Conservation (phyloP, 2,113 vertebrate species). For the Pangasianodon gigas region DNA sequence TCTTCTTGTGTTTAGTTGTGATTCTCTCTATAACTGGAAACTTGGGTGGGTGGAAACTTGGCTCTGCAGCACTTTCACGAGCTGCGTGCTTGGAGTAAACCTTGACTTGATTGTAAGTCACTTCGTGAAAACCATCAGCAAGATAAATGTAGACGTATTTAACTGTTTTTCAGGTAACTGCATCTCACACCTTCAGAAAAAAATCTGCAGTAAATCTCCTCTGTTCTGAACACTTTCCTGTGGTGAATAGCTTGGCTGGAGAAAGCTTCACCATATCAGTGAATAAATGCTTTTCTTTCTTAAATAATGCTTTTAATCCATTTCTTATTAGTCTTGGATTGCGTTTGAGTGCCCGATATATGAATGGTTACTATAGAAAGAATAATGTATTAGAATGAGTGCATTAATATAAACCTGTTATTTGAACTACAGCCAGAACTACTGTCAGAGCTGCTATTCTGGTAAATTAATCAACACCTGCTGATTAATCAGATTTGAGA, state of each 20-base stretch:
- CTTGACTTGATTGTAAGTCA: not conserved
- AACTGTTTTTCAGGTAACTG: not conserved
- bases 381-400: too few relatives aligned
- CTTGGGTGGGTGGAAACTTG: not conserved
- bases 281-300: too few relatives aligned
- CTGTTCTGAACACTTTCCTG: too few relatives aligned
- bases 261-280: not conserved
- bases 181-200: not conserved
- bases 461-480: not conserved
- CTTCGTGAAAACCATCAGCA: not conserved
- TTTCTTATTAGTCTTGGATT: too few relatives aligned
- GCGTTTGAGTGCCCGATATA: too few relatives aligned
- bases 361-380: not conserved
- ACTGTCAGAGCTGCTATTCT: not conserved
- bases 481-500: not conserved
- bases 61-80: not conserved
- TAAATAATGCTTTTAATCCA: too few relatives aligned
- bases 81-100: not conserved
- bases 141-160: not conserved
- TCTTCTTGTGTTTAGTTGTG: not conserved
- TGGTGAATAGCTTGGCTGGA: not conserved
- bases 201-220: too few relatives aligned
- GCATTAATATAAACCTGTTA: not conserved
- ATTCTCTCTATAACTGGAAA: not conserved
- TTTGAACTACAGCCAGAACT: not conserved